Conservation (phyloP, 1,140 invertebrate genomes). For the Drosophila pallidifrons region DNA sequence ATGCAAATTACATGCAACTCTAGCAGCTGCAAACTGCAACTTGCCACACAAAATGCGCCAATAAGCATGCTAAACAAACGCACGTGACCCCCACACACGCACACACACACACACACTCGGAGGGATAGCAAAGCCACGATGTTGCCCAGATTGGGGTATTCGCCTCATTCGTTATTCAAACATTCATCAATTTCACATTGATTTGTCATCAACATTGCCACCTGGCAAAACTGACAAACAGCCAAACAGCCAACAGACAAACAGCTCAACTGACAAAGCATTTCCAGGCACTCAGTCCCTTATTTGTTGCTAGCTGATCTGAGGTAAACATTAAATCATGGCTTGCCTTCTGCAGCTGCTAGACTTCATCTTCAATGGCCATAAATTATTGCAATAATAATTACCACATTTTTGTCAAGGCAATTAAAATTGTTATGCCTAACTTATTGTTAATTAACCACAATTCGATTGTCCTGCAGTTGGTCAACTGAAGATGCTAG, state of each 20-base stretch:
- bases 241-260: neutral
- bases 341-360: neutral
- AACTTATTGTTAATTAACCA: neutral
- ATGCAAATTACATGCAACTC: slow-evolving; percentile 53
- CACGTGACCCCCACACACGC: slow-evolving; percentile 19
- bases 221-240: slow-evolving; percentile 13
- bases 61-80: slow-evolving; percentile 77
- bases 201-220: slow-evolving; percentile 51
- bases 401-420: slow-evolving; percentile 1
- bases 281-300: too few species aligned
- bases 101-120: too few species aligned
- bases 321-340: slow-evolving; percentile 6
- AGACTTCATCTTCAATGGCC: neutral
- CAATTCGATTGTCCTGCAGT: neutral
- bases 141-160: neutral
- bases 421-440: neutral
- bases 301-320: neutral
- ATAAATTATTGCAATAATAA: slow-evolving; percentile 10
- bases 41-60: slow-evolving; percentile 64
- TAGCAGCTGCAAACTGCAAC: slow-evolving; percentile 31
- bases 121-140: neutral
- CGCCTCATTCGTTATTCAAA: slow-evolving; percentile 29
- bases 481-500: neutral
- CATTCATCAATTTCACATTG: slow-evolving; percentile 69
- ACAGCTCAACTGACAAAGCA: slow-evolving; percentile 4